phyloP scores from a whole-genome alignment of 1,140 invertebrate genomes.

The Chironomus tepperi region DNA sequence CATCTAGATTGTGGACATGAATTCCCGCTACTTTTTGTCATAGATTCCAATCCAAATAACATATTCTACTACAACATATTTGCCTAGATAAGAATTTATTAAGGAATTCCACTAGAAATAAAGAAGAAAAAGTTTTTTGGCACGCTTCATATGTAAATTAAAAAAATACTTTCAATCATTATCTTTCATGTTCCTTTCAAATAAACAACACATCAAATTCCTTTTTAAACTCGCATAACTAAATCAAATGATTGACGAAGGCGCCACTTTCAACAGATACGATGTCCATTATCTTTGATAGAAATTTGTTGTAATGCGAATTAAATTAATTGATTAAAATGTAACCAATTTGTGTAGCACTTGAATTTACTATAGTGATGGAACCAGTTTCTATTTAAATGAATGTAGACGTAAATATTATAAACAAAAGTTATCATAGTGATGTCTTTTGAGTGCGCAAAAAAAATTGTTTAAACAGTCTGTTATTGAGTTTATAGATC shows the following conservation, averaged over 20 bases:
- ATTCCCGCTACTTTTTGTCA: not conserved
- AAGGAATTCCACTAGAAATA: not conserved
- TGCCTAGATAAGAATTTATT: not conserved
- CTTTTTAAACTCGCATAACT: not conserved
- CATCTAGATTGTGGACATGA: no score
- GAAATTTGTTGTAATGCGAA: not conserved
- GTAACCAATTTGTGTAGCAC: no score
- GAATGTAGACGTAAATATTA: no score
- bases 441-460: no score
- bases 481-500: no score
- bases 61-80: not conserved
- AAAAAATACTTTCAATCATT: not conserved
- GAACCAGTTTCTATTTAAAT: no score
- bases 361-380: no score
- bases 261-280: not conserved
- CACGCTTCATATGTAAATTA: conserved; percentile 13
- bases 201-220: not conserved
- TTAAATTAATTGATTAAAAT: not conserved
- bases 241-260: not conserved
- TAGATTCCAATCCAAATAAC: not conserved
- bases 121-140: not conserved
- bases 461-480: no score
- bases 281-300: not conserved
- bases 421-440: no score
- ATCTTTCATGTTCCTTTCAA: no score